Conservation (phyloP, 2,797 vertebrate genomes). For the Platyrinchus mystaceus region DNA sequence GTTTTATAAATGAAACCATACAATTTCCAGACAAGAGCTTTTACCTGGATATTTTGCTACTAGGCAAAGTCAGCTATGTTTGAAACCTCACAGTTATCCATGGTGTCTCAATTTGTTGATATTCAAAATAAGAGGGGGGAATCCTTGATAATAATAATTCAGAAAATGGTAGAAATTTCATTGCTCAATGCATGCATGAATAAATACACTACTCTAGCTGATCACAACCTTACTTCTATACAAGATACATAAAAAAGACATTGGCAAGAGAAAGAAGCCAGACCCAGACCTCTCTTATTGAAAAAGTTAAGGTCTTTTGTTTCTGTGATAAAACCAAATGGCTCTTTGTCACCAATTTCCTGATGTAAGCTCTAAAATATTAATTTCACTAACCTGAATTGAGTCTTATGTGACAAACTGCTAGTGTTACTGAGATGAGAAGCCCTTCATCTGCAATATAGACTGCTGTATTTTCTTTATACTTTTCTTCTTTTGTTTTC, state of each 20-base stretch:
- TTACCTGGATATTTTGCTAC: neutral
- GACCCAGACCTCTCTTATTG: neutral
- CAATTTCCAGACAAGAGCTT: neutral
- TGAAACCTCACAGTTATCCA: neutral
- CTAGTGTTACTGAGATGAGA: neutral
- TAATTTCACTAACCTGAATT: neutral
- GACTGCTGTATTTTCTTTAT: neutral
- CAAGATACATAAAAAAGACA: neutral
- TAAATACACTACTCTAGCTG: neutral
- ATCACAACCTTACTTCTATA: neutral
- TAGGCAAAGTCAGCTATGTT: neutral
- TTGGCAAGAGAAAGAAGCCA: neutral
- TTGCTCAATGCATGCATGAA: neutral
- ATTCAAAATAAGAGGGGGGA: neutral
- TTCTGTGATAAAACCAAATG: neutral
- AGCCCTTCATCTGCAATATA: neutral
- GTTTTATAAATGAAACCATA: neutral
- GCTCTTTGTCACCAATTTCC: neutral
- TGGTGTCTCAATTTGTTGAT: neutral
- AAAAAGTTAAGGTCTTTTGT: neutral
- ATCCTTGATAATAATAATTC: neutral
- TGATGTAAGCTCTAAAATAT: neutral
- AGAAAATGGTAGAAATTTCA: neutral
- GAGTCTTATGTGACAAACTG: neutral
- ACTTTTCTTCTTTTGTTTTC: neutral